Base-by-base conservation (phyloP, 2,113 vertebrate species). In the Nycticryphes semicollaris region DNA sequence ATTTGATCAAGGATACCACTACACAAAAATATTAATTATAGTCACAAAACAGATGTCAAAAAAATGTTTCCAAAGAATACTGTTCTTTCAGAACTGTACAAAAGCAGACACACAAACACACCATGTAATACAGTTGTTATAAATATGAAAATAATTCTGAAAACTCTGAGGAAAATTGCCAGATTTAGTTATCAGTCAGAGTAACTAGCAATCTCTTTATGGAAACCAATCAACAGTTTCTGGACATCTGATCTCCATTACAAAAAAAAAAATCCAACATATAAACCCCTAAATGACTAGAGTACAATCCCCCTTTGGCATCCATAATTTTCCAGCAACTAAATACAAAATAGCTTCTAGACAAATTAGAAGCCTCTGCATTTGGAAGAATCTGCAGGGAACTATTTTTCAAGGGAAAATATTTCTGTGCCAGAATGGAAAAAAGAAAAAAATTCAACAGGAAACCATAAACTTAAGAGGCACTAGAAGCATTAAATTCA, bases 361-460 rank as follows among this genome's bases (percentile, higher is more conserved):
- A 84, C 69, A 96, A 92, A 96, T 84, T 81, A 95, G 82, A 78
- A 96, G 81, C 27, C 67, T 88, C 74, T 93, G 54, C 33, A 63
- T 73, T 94, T 74, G 91, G 64, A 47, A 83, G 51, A 69, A 94
- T 83, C 89, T 86, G 87, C 79, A 93, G 87, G 87, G 84, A 97
- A 84, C 82, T 67, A 24, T 86, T 97, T 97, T 94, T 94, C 68
- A 94, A 87, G 92, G 82, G 95, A 92, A 97, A 96, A 90, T 85
- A 88, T 86, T 89, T 93, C 57, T 70, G 73, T 24, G 59, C 41
- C 57, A 93, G 93, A 77, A 93, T 8, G 59, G 48, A 80, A 91
- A 90, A 94, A 77, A 77, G 30, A 33, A 18, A 57, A 76, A 54
- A 76, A 14, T 6, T 47, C 53, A 77, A 72, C 48, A 90, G 53